These are phyloP conservation scores for Andrena camellia DNA, from an alignment of 2,888 invertebrate genomes.

Conservation along the genomic window DNA sequence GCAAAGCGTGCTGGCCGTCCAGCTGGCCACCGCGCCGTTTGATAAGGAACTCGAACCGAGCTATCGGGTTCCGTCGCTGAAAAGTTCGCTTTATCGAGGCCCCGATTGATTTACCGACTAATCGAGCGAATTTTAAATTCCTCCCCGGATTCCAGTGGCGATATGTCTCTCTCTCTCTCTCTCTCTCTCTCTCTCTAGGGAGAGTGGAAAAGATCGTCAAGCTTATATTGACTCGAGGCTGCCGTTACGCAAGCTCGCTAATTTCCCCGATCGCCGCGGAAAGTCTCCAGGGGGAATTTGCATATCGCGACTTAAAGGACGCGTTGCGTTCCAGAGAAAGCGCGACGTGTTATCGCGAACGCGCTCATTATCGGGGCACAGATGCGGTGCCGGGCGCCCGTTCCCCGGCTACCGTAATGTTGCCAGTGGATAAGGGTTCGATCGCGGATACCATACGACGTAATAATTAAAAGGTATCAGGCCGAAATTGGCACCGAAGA, in stretches of 20 bases:
- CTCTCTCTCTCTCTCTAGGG: neutral
- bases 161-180: neutral
- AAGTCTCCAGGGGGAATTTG: slow-evolving; percentile 21
- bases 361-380: slow-evolving; percentile 5
- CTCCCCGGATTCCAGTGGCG: slow-evolving; percentile 2
- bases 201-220: neutral
- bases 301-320: slow-evolving; percentile 27
- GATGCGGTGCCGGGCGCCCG: neutral
- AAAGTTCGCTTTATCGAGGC: slow-evolving; percentile 33
- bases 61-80: slow-evolving; percentile 15
- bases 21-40: neutral
- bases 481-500: neutral
- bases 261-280: slow-evolving; percentile 30
- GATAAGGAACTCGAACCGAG: slow-evolving; percentile 28
- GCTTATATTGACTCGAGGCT: slow-evolving; percentile 11
- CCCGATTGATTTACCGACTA: slow-evolving; percentile 2
- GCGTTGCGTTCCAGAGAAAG: slow-evolving; percentile 29
- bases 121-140: slow-evolving; percentile 23
- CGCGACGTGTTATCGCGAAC: slow-evolving; percentile 2
- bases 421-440: slow-evolving; percentile 2
- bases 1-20: slow-evolving; percentile 15
- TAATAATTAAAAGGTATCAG: neutral
- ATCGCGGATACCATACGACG: neutral
- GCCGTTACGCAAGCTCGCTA: slow-evolving; percentile 25
- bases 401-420: slow-evolving; percentile 12